Evolutionary conservation across 2,797 vertebrate species (phyloP), one percentile per base, ranked within the genome.

Genomic region (Erpetoichthys calabaricus): DNA sequence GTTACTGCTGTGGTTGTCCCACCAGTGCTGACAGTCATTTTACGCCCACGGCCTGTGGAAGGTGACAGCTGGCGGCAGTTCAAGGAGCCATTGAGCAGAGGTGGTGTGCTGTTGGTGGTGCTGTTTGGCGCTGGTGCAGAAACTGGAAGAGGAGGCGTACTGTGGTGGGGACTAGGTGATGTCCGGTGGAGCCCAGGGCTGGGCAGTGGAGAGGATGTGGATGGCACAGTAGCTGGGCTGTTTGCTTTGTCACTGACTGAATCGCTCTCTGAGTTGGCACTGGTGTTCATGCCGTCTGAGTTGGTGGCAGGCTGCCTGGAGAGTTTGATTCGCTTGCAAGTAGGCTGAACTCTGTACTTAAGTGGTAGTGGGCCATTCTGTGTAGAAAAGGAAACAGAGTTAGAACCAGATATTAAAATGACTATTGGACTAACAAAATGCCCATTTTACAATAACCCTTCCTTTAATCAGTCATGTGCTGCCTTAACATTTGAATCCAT

Each of bases 331-430:
- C 87, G 75, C 75, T 92, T 90, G 79, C 91, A 79, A 62, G 86
- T 79, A 2, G 95, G 92, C 63, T 93, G 93, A 59, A 98, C 94
- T 6, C 92, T 82, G 63, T 97, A 98, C 77, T 96, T 94, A 66
- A 98, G 77, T 0, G 94, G 91, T 59, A 98, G 80, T 44, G 95
- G 95, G 8, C 91, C 92, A 1, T 89, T 97, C 94, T 98, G 75
- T 4, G 54, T 9, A 63, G 55, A 56, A 53, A 57, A 47, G 51
- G 43, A 9, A n/a, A 62, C 52, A 53, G 25, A 4, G 4, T 65
- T 53, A 66, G 57, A 42, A 45, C 42, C 57, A 45, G 46, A 7
- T 52, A 51, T 5, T 50, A 4, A 8, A 46, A 8, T 43, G 7
- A 45, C 8, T 42, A 5, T 56, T 9, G 44, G 3, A 9, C 41